Conservation (phyloP, 2,113 vertebrate genomes). For the Dasyprocta punctata region DNA sequence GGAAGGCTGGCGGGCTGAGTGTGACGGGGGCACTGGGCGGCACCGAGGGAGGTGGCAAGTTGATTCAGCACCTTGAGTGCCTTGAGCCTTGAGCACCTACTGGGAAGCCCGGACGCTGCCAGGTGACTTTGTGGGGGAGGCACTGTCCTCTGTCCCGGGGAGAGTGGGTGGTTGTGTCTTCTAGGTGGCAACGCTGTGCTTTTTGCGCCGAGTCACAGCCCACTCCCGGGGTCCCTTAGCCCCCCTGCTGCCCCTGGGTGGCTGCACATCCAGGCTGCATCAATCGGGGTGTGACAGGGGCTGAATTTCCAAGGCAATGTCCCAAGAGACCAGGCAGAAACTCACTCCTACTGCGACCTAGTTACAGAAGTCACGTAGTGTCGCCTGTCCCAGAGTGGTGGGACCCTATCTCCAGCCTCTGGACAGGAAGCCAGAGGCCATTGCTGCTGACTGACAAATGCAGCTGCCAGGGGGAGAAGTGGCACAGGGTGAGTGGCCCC, state of each 20-base stretch:
- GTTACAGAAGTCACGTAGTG: not conserved
- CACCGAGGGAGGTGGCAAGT: not conserved
- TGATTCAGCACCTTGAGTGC: not conserved
- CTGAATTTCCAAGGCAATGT: not conserved
- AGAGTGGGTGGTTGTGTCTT: not conserved
- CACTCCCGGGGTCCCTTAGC: not conserved
- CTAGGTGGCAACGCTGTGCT: not conserved
- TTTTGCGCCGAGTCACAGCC: not conserved
- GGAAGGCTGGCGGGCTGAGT: not conserved
- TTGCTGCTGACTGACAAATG: too few relatives aligned
- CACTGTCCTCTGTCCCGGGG: fast-evolving
- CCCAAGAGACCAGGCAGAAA: not conserved
- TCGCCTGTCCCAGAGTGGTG: not conserved
- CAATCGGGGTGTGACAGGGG: not conserved
- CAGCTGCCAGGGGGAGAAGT: too few relatives aligned
- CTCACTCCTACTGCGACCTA: not conserved
- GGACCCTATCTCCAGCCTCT: too few relatives aligned
- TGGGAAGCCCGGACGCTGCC: not conserved
- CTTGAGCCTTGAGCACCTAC: not conserved
- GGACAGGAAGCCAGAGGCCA: too few relatives aligned
- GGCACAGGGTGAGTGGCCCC: too few relatives aligned
- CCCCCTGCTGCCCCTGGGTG: not conserved
- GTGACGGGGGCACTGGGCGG: too few relatives aligned
- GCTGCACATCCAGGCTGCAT: not conserved
- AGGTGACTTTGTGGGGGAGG: not conserved